Base-by-base conservation (phyloP, 2,797 vertebrate genomes). In the Acanthurus tractus region DNA sequence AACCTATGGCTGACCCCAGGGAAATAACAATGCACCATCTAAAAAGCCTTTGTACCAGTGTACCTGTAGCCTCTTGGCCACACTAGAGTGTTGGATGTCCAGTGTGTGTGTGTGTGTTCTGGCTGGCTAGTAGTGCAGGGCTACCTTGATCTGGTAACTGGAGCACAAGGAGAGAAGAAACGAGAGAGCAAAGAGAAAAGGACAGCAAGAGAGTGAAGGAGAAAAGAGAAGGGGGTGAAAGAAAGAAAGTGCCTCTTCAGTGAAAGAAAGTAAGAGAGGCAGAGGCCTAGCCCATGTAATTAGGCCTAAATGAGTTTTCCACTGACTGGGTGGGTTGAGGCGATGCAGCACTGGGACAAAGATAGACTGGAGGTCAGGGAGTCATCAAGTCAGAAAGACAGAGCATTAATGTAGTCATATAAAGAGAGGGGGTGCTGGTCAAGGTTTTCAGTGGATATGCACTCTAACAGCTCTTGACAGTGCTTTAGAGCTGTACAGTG, bases 251-350 rank as follows among this genome's bases (percentile, higher is more conserved):
- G 54, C 66, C 74, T 88, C 85, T 80, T 88, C 76, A 69, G 77
- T 88, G 88, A 89, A 87, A 83, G 86, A 89, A 91, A 88, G 90
- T 83, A 87, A 83, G 86, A 75, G 77, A 81, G 79, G 71, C 75
- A 68, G 79, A 85, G 92, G 94, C 74, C 82, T 22, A 70, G 87
- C 62, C 86, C 79, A 63, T 92, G 89, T 97, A 96, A 97, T 97
- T 96, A 97, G 96, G 82, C 95, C 92, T 95, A 96, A 96, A 96
- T 97, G 94, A 96, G 95, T 96, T 97, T 98, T 98, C 96, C 96
- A 93, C 93, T 95, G 93, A 94, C 86, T 91, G 86, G 87, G 84
- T 90, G 88, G 84, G 87, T 89, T 84, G 89, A 89, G 79, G 82
- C 79, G 13, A 71, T 56, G 73, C 82, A 74, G 84, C 14, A 6